A percentile compares a stretch with the other conserved stretches of the same genome.
Conservation (phyloP, 2,113 vertebrate species). For the Myodes glareolus region DNA sequence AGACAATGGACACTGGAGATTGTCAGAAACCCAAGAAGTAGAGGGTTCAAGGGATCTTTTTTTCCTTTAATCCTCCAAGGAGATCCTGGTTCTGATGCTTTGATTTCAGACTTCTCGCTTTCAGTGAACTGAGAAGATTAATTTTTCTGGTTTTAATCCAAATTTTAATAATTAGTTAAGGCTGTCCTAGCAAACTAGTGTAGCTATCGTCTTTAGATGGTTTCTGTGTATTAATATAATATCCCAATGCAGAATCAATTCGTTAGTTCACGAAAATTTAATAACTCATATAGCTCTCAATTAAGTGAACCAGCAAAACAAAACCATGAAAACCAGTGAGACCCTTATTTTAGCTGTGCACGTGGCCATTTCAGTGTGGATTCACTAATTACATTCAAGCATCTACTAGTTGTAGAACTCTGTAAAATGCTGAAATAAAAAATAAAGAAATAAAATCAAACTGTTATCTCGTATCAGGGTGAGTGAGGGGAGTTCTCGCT, state of each 20-base stretch:
- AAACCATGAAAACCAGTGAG: not conserved
- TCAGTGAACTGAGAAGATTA: not conserved
- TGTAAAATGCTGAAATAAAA: too few relatives aligned
- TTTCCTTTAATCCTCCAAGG: not conserved
- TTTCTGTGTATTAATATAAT: not conserved
- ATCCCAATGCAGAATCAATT: not conserved
- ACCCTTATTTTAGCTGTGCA: not conserved
- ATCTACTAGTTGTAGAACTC: not conserved
- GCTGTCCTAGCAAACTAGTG: not conserved
- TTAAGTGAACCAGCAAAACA: not conserved
- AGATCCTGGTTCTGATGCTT: not conserved
- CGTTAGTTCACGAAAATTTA: not conserved
- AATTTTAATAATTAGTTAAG: not conserved
- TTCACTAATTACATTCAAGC: not conserved
- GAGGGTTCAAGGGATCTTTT: too few relatives aligned
- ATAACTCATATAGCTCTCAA: not conserved
- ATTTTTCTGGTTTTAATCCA: not conserved
- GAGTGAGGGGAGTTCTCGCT: not conserved
- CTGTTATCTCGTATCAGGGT: not conserved
- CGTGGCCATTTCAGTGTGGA: not conserved
- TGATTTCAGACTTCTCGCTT: not conserved
- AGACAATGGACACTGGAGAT: not conserved
- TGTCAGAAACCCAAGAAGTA: not conserved
- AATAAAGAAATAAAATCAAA: constrained; percentile 15
- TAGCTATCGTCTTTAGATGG: not conserved